A percentile compares a stretch with the other conserved stretches of the same genome.
These are phyloP conservation scores for Macrotus californicus DNA, from an alignment of 2,113 vertebrate genomes.

Conservation along the genomic window DNA sequence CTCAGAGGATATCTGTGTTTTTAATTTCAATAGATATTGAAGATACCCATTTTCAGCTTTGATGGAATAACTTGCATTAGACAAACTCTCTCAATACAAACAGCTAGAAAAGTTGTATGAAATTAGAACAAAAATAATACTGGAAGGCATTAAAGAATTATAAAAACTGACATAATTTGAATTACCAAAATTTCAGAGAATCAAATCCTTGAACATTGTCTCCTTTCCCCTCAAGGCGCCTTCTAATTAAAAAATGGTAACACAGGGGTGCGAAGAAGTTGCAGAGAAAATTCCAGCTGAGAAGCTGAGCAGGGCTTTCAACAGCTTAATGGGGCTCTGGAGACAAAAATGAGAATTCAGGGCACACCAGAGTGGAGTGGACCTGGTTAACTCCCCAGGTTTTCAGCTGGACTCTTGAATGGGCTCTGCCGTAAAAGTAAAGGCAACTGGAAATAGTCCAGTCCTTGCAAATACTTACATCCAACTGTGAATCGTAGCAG, in stretches of 20 bases:
- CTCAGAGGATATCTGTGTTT: neutral
- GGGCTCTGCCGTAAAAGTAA: neutral
- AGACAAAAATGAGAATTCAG: neutral
- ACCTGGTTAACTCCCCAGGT: neutral
- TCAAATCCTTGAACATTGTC: neutral
- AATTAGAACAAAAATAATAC: neutral
- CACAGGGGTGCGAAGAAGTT: neutral
- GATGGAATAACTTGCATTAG: neutral
- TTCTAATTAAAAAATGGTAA: neutral
- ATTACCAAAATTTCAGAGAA: neutral
- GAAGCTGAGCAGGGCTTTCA: neutral
- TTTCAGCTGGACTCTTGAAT: neutral
- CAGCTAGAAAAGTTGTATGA: neutral
- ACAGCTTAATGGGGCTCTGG: neutral
- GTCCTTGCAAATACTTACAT: neutral
- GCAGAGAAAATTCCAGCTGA: neutral
- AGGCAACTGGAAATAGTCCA: neutral
- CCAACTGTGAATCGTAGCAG: neutral
- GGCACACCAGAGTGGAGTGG: neutral
- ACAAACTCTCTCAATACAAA: neutral
- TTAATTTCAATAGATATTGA: neutral
- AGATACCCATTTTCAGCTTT: neutral
- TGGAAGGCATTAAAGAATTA: neutral
- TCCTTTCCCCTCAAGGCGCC: neutral
- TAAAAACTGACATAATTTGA: neutral